These are phyloP conservation scores for Netelia virgata DNA, from an alignment of 2,888 invertebrate genomes.

Conservation along the genomic window DNA sequence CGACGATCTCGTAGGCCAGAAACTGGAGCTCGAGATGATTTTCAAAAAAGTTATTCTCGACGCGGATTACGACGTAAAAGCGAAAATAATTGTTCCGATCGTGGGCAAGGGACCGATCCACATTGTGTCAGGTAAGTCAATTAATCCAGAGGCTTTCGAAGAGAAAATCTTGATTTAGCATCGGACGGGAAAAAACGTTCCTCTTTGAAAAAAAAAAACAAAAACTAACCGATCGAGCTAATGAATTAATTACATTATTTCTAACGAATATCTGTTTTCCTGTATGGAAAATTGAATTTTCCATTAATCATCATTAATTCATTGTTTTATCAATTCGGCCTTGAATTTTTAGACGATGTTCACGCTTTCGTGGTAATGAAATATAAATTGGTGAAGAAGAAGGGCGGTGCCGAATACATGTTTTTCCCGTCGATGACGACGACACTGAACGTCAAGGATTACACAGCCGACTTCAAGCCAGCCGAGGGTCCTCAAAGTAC, in stretches of 20 bases:
- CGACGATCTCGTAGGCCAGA: constrained; percentile 70
- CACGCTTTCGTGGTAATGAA: constrained; percentile 58
- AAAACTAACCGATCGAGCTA: no score
- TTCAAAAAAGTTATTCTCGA: constrained; percentile 72
- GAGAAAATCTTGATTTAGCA: background rate
- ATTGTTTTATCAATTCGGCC: background rate
- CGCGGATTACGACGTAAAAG: constrained; percentile 77
- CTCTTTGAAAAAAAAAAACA: background rate
- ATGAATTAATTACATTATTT: background rate
- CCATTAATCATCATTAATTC: no score
- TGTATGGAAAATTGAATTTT: no score
- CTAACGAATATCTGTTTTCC: no score
- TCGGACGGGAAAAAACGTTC: background rate
- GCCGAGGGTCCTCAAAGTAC: constrained; percentile 67
- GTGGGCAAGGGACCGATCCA: constrained; percentile 76
- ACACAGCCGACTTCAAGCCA: constrained; percentile 71
- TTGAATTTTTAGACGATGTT: constrained; percentile 71
- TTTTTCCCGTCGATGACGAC: constrained; percentile 76
- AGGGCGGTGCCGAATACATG: constrained; percentile 73
- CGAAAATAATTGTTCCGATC: constrained; percentile 78
- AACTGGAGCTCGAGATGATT: constrained; percentile 62
- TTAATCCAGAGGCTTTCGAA: background rate
- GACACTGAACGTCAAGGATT: constrained; percentile 74
- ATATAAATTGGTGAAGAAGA: constrained; percentile 68
- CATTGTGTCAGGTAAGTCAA: constrained; percentile 72